phyloP scores from a whole-genome alignment of 2,888 invertebrate genomes.

The Drosophila flavopinicola region DNA sequence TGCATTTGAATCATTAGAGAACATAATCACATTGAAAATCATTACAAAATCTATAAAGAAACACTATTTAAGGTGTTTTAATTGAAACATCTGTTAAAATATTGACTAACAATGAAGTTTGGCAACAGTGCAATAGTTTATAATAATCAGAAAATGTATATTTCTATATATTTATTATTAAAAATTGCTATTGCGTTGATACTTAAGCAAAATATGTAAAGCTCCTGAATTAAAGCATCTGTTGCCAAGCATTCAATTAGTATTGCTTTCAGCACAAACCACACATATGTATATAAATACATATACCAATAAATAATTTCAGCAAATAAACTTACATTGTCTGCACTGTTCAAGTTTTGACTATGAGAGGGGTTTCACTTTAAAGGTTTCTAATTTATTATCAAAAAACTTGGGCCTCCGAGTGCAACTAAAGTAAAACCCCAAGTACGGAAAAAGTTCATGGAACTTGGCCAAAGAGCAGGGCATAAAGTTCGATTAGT shows the following conservation, averaged over 20 bases:
- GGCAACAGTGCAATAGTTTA: no score
- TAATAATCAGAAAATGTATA: no score
- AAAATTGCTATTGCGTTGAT: no score
- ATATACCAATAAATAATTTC: conserved; percentile 31
- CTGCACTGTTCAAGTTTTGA: conserved; percentile 26
- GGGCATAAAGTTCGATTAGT: conserved; percentile 69
- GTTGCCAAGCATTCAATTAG: conserved; percentile 1
- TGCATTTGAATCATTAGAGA: no score
- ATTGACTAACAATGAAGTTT: no score
- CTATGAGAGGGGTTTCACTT: conserved; percentile 21
- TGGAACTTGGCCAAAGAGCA: conserved; percentile 46
- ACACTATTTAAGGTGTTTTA: no score
- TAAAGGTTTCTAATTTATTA: conserved; percentile 54
- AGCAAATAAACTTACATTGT: conserved; percentile 19
- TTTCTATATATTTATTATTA: no score
- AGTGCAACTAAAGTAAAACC: conserved; percentile 21
- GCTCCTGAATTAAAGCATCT: not conserved
- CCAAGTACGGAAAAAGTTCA: conserved; percentile 47
- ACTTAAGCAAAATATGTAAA: not conserved
- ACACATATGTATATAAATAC: conserved; percentile 9
- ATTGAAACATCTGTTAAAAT: no score
- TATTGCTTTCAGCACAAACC: not conserved
- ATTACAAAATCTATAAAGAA: no score
- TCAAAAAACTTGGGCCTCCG: conserved; percentile 26
- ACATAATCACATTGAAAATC: no score